These are phyloP conservation scores for Campaea margaritaria DNA, from an alignment of 2,888 invertebrate species.

Conservation along the genomic window DNA sequence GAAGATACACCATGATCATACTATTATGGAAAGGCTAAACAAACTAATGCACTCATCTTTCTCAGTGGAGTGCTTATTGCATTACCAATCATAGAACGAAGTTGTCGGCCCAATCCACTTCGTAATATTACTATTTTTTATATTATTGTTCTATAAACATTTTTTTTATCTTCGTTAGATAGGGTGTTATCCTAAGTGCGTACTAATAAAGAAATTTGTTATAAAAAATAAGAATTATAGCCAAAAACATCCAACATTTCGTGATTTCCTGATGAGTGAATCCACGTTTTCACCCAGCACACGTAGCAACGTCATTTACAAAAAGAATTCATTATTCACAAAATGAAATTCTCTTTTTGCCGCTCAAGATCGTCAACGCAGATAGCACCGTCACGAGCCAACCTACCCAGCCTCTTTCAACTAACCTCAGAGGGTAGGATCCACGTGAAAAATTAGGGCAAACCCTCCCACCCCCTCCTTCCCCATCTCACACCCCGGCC, in stretches of 20 bases:
- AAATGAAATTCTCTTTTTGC: slow-evolving; percentile 41
- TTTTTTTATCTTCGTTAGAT: too few relatives aligned
- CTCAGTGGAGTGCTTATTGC: too few relatives aligned
- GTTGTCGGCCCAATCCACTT: too few relatives aligned
- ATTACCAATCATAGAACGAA: too few relatives aligned
- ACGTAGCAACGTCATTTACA: slow-evolving; percentile 23
- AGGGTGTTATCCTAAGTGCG: too few relatives aligned
- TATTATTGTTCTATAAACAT: too few relatives aligned
- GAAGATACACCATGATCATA: too few relatives aligned
- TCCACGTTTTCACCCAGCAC: slow-evolving; percentile 13
- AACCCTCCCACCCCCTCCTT: slow-evolving; percentile 54
- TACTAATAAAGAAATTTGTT: neutral
- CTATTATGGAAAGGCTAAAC: too few relatives aligned
- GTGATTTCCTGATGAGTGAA: slow-evolving; percentile 26
- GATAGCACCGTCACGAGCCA: slow-evolving; percentile 42
- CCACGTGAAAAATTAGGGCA: slow-evolving; percentile 79
- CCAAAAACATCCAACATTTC: slow-evolving; percentile 6
- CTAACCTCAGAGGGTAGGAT: slow-evolving; percentile 60
- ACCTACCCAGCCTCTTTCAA: slow-evolving; percentile 65
- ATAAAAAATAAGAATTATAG: neutral
- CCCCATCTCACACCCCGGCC: slow-evolving; percentile 45
- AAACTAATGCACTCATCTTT: too few relatives aligned
- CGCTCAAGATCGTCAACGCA: slow-evolving; percentile 42
- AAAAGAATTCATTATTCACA: slow-evolving; percentile 36
- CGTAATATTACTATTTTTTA: too few relatives aligned